phyloP scores from a whole-genome alignment of 2,113 vertebrate genomes.

The Oreocharis arfaki region DNA sequence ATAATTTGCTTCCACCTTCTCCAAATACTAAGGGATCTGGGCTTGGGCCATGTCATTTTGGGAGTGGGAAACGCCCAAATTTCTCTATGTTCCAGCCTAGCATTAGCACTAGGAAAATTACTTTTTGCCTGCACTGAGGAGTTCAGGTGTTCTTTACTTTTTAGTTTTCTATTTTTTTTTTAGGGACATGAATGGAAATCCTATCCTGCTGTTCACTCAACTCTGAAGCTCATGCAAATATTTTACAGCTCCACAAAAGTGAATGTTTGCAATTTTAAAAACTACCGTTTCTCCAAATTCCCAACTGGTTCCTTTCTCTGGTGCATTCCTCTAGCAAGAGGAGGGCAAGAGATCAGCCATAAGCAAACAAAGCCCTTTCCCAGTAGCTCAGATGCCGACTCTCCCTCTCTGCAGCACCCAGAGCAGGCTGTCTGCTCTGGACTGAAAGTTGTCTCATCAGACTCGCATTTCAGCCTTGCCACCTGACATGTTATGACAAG shows the following conservation, averaged over 20 bases:
- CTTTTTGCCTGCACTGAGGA: not conserved
- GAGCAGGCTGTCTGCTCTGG: not conserved
- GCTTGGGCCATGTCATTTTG: not conserved
- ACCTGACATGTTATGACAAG: constrained; percentile 15
- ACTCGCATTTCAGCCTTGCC: not conserved
- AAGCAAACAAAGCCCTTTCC: not conserved
- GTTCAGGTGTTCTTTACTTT: not conserved
- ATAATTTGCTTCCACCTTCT: not conserved
- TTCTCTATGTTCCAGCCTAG: not conserved
- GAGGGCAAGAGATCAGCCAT: not conserved
- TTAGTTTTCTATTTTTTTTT: too few species aligned
- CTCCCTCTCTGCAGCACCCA: not conserved
- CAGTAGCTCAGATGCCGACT: not conserved
- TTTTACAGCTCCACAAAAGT: not conserved
- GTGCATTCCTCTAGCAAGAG: not conserved
- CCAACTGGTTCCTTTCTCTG: not conserved
- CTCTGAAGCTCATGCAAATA: not conserved
- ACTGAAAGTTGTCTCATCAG: not conserved
- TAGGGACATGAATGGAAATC: not conserved
- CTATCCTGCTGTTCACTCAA: not conserved
- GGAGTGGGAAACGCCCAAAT: not conserved
- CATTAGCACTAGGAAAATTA: not conserved
- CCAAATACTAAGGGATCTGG: not conserved
- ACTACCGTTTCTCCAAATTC: not conserved
- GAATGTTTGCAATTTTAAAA: not conserved